Percentiles rank a stretch among this genome's conserved stretches.
phyloP scores from a whole-genome alignment of 92 coral and sea anemone genomes.

The Actinostola sp. region DNA sequence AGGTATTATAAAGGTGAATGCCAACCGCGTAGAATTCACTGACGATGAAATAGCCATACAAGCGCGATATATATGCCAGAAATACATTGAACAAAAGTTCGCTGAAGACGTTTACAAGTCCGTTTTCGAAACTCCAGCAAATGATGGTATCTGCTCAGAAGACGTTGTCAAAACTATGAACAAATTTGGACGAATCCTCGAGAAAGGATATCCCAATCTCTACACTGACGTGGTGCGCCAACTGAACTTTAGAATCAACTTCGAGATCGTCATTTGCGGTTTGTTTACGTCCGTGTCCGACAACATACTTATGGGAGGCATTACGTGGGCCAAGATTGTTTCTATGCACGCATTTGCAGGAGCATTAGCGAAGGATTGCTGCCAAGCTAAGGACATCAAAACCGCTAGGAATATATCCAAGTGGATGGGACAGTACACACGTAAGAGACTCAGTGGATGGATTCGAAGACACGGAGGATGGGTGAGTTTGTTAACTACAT shows the following conservation, averaged over 20 bases:
- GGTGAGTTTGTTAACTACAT: slow-evolving; percentile 54
- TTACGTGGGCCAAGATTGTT: slow-evolving; percentile 86
- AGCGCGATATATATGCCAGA: slow-evolving; percentile 71
- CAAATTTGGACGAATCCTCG: slow-evolving; percentile 76
- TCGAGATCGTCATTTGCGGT: slow-evolving; percentile 82
- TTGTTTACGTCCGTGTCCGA: slow-evolving; percentile 89
- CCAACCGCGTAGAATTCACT: neutral
- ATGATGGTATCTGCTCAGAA: slow-evolving; percentile 40
- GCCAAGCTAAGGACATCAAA: slow-evolving; percentile 66
- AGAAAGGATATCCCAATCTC: slow-evolving; percentile 69
- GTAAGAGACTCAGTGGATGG: slow-evolving; percentile 75
- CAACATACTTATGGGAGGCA: slow-evolving; percentile 69
- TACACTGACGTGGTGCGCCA: slow-evolving; percentile 80
- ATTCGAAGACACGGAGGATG: slow-evolving; percentile 91
- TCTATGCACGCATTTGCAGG: slow-evolving; percentile 93
- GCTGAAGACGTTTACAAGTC: neutral
- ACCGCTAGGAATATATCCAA: slow-evolving; percentile 65
- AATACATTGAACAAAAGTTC: slow-evolving; percentile 72
- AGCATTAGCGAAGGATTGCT: slow-evolving; percentile 83
- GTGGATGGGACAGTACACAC: slow-evolving; percentile 86
- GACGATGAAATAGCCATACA: slow-evolving; percentile 65
- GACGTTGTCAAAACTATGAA: slow-evolving; percentile 62
- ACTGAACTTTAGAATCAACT: slow-evolving; percentile 71
- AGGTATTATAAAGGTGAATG: neutral
- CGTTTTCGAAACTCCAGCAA: slow-evolving; percentile 3